phyloP scores from a whole-genome alignment of 37 sponge, comb jelly and placozoan species.

The Mnemiopsis leidyi region DNA sequence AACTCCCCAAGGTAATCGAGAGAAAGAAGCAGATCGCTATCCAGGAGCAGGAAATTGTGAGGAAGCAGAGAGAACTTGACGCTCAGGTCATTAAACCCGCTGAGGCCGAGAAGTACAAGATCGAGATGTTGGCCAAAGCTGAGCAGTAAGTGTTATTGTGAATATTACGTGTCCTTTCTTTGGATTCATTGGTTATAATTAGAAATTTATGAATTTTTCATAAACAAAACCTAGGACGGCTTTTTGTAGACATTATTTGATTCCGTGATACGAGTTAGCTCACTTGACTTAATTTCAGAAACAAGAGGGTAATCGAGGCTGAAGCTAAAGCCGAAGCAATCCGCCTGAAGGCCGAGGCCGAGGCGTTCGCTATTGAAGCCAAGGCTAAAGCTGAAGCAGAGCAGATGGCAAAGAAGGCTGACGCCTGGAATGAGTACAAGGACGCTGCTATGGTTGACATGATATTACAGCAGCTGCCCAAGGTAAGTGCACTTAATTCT shows the following conservation, averaged over 20 bases:
- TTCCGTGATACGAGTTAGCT: no score
- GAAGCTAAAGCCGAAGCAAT: conserved; percentile 70
- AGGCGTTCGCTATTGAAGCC: conserved; percentile 68
- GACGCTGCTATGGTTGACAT: conserved; percentile 72
- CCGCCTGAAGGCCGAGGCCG: conserved; percentile 68
- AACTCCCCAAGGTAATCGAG: conserved; percentile 63
- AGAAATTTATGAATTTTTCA: no score
- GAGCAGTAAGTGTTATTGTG: conserved; percentile 64
- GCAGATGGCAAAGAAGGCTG: conserved; percentile 73
- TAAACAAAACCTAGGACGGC: no score
- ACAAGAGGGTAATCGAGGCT: conserved; percentile 64
- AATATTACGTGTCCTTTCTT: no score
- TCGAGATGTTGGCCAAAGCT: conserved; percentile 67
- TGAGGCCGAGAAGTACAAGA: conserved; percentile 54
- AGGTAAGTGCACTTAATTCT: no score
- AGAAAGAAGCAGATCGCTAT: conserved; percentile 66
- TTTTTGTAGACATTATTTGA: no score
- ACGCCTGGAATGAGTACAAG: conserved; percentile 71
- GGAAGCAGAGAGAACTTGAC: conserved; percentile 67
- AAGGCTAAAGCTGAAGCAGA: conserved; percentile 71
- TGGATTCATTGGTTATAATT: no score
- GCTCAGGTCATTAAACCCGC: conserved; percentile 68
- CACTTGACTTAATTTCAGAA: conserved; percentile 32
- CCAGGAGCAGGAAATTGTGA: conserved; percentile 69
- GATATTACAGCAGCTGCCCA: conserved; percentile 68